Conservation (phyloP, 1,140 invertebrate genomes). For the Temnothorax nylanderi region DNA sequence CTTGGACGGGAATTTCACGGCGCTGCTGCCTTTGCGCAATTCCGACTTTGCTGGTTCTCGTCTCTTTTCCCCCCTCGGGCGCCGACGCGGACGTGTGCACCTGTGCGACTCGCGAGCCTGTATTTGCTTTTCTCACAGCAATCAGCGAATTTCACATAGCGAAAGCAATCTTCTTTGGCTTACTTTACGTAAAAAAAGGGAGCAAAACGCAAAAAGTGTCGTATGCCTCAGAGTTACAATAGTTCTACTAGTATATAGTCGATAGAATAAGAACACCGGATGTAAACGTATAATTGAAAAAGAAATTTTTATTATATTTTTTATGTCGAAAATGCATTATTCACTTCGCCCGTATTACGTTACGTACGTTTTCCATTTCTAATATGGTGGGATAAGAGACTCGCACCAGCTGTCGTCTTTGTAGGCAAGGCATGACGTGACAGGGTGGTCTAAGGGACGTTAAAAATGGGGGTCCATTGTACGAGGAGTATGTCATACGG, state of each 20-base stretch:
- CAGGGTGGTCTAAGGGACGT: constrained; percentile 31
- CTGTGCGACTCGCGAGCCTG: constrained; percentile 32
- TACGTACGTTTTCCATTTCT: constrained; percentile 60
- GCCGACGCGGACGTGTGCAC: constrained; percentile 17
- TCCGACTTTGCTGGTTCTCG: constrained; percentile 15
- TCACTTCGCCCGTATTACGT: neutral
- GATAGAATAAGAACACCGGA: neutral
- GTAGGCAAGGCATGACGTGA: constrained; percentile 25
- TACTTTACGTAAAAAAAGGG: neutral
- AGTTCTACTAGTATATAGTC: neutral
- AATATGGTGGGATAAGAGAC: constrained; percentile 35
- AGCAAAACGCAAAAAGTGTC: neutral
- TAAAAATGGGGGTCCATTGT: constrained; percentile 75
- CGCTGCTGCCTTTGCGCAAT: constrained; percentile 54
- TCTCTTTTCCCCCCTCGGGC: neutral
- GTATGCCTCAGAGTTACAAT: neutral
- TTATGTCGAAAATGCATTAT: neutral
- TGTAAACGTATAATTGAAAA: neutral
- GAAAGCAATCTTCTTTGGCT: neutral
- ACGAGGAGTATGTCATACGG: neutral
- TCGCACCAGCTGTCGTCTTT: constrained; percentile 66
- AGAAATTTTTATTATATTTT: neutral
- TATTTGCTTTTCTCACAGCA: constrained; percentile 50
- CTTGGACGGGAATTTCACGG: constrained; percentile 68
- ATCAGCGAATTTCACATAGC: constrained; percentile 7